These are phyloP conservation scores for Muscicapa adusta DNA, from an alignment of 2,113 vertebrate species.

Conservation along the genomic window DNA sequence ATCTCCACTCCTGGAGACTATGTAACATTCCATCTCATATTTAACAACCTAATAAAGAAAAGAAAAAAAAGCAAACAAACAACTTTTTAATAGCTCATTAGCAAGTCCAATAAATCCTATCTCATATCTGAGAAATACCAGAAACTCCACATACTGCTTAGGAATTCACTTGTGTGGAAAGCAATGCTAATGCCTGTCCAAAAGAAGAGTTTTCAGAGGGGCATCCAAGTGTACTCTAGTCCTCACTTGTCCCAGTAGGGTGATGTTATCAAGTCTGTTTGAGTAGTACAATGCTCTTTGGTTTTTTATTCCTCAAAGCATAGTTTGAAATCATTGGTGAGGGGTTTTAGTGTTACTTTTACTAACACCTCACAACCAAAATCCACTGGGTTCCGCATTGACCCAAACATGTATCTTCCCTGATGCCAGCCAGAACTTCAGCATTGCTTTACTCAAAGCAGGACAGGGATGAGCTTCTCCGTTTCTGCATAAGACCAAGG, in stretches of 20 bases:
- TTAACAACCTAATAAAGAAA: not conserved
- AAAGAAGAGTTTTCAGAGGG: not conserved
- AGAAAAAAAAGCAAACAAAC: not conserved
- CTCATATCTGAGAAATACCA: not conserved
- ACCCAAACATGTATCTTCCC: not conserved
- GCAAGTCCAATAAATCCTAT: not conserved
- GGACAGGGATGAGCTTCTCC: not conserved
- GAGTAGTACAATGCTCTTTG: not conserved
- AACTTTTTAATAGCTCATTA: not conserved
- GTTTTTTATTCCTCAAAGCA: not conserved
- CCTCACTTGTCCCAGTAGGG: not conserved
- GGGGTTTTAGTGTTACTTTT: not conserved
- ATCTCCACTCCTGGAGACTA: not conserved
- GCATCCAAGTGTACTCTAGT: not conserved
- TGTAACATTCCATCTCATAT: not conserved
- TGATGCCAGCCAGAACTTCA: not conserved
- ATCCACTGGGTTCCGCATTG: not conserved
- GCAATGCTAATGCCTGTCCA: not conserved
- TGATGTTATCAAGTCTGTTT: not conserved
- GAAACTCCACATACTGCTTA: not conserved
- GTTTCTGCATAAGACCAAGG: not conserved
- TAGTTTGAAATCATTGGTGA: not conserved
- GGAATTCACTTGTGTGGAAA: not conserved
- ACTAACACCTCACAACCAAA: not conserved
- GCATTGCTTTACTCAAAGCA: not conserved